A percentile compares a stretch with the other conserved stretches of the same genome.
phyloP scores from a whole-genome alignment of 2,113 vertebrate genomes.

The Gadus macrocephalus region DNA sequence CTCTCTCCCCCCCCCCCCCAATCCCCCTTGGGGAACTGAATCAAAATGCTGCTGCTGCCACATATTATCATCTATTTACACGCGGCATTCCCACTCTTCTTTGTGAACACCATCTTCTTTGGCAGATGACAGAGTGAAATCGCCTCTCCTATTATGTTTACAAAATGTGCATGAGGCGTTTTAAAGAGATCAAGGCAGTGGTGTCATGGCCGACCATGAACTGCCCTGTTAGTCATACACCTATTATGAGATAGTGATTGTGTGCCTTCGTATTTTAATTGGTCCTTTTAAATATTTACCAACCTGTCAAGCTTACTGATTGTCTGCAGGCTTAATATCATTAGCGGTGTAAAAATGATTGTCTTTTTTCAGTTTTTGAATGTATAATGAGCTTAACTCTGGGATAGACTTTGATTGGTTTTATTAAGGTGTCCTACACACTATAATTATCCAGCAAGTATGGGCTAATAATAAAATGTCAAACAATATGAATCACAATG shows the following conservation, averaged over 20 bases:
- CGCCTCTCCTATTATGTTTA: conserved; percentile 5
- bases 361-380: too few relatives aligned
- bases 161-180: not conserved
- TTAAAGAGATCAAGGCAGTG: conserved; percentile 12
- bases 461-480: too few relatives aligned
- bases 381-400: too few relatives aligned
- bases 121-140: conserved; percentile 34
- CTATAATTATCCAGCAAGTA: too few relatives aligned
- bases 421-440: too few relatives aligned
- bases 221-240: not conserved
- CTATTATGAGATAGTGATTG: not conserved
- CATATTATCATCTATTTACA: conserved; percentile 35
- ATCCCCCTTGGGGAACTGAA: too few relatives aligned
- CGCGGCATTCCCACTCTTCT: conserved; percentile 17
- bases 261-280: not conserved
- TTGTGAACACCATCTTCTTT: conserved; percentile 38
- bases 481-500: too few relatives aligned
- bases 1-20: not conserved
- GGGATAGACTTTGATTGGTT: too few relatives aligned
- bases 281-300: too few relatives aligned
- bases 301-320: too few relatives aligned
- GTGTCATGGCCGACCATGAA: conserved; percentile 11
- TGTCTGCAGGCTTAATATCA: too few relatives aligned
- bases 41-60: not conserved
- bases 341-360: too few relatives aligned